Conservation (phyloP, 2,113 vertebrate species). For the Platycercus adscitus region DNA sequence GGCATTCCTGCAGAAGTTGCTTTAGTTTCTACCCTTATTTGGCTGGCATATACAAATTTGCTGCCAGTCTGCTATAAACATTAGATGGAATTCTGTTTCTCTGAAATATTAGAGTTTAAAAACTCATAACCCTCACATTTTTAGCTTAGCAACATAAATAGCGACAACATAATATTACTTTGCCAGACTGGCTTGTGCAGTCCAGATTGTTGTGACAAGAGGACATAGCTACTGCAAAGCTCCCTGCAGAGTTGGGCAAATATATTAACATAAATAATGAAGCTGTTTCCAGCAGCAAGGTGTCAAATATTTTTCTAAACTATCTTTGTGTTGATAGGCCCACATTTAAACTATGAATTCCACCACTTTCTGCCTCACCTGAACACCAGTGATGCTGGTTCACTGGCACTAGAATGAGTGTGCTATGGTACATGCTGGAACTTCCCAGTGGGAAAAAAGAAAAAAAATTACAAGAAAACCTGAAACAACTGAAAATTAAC, state of each 20-base stretch:
- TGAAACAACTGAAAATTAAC: not conserved
- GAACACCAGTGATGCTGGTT: not conserved
- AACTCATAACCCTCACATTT: not conserved
- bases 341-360: not conserved
- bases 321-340: not conserved
- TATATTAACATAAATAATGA: not conserved
- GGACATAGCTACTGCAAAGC: not conserved
- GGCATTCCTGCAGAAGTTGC: not conserved
- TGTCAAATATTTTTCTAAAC: not conserved
- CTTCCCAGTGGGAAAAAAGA: not conserved
- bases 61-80: not conserved
- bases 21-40: not conserved
- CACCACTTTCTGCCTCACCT: not conserved
- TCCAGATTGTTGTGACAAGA: not conserved
- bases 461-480: not conserved
- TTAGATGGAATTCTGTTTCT: not conserved
- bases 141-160: not conserved
- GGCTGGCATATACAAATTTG: not conserved
- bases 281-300: not conserved
- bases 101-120: not conserved
- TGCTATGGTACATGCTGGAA: not conserved
- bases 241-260: not conserved
- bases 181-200: not conserved
- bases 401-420: not conserved
- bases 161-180: not conserved